These are phyloP conservation scores for Sylvicola cinctus DNA, from an alignment of 2,888 invertebrate species.

Conservation along the genomic window DNA sequence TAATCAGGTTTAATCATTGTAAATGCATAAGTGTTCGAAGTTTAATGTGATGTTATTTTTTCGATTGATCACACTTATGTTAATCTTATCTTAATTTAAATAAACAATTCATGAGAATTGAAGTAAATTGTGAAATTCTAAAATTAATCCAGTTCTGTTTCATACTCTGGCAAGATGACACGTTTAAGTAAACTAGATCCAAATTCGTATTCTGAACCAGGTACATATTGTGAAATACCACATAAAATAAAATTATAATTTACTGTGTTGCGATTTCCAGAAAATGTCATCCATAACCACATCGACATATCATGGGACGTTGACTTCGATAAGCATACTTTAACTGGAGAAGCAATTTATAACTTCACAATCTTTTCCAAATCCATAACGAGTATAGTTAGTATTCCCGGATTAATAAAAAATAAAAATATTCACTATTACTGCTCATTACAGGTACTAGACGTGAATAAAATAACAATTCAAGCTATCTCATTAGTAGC, in stretches of 20 bases:
- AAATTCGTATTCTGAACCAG: slow-evolving; percentile 63
- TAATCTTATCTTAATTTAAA: too few relatives aligned
- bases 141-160: too few relatives aligned
- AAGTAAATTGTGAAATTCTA: too few relatives aligned
- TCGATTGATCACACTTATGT: too few relatives aligned
- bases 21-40: too few relatives aligned
- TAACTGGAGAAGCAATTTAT: slow-evolving; percentile 44
- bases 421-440: slow-evolving; percentile 7
- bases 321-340: slow-evolving; percentile 45
- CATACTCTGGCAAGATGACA: too few relatives aligned
- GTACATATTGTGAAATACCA: too few relatives aligned
- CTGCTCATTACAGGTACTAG: slow-evolving; percentile 59
- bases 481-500: slow-evolving; percentile 32
- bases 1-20: too few relatives aligned
- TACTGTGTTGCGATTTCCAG: slow-evolving; percentile 26
- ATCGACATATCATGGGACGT: slow-evolving; percentile 42
- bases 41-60: too few relatives aligned
- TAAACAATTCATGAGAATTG: too few relatives aligned
- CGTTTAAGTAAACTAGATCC: slow-evolving; percentile 57
- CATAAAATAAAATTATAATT: too few relatives aligned
- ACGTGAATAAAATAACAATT: slow-evolving; percentile 49
- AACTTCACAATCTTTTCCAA: slow-evolving; percentile 27
- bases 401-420: too few relatives aligned
- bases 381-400: slow-evolving; percentile 3
- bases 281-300: slow-evolving; percentile 40